Evolutionary conservation across 2,113 vertebrate genomes (phyloP).

Genomic region (Malaclemys terrapin): DNA sequence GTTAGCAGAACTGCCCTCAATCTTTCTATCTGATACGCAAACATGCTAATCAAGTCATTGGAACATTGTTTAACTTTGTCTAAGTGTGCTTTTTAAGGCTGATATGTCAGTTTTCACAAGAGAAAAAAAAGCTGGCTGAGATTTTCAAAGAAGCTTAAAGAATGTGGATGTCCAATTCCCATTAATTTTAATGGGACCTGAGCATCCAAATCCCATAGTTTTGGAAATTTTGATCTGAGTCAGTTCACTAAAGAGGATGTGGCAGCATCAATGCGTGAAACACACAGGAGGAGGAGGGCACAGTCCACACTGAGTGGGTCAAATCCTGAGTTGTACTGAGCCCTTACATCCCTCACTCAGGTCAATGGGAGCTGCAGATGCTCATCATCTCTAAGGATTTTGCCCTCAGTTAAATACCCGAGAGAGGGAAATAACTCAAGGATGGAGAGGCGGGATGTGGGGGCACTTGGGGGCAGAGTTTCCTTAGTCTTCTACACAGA

Average conservation of each 20-base stretch:
- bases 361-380: background rate
- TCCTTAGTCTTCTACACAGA: background rate
- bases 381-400: background rate
- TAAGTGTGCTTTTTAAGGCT: background rate
- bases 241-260: background rate
- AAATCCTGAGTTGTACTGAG: background rate
- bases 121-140: background rate
- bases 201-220: background rate
- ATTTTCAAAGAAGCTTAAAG: background rate
- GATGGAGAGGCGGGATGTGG: background rate
- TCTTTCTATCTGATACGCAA: background rate
- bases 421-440: background rate
- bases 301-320: background rate
- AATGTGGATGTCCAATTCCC: background rate
- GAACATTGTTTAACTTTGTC: no score
- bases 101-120: background rate
- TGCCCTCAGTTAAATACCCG: background rate
- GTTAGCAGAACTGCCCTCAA: background rate
- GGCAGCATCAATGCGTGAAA: background rate
- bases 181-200: no score
- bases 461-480: background rate
- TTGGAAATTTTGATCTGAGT: background rate
- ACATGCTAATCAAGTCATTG: accelerated
- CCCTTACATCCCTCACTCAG: background rate
- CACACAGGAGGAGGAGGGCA: background rate